Evolutionary conservation across 2,888 invertebrate genomes (phyloP), one percentile per base, ranked within the genome.

Genomic region (Schrankia costaestrigalis): DNA sequence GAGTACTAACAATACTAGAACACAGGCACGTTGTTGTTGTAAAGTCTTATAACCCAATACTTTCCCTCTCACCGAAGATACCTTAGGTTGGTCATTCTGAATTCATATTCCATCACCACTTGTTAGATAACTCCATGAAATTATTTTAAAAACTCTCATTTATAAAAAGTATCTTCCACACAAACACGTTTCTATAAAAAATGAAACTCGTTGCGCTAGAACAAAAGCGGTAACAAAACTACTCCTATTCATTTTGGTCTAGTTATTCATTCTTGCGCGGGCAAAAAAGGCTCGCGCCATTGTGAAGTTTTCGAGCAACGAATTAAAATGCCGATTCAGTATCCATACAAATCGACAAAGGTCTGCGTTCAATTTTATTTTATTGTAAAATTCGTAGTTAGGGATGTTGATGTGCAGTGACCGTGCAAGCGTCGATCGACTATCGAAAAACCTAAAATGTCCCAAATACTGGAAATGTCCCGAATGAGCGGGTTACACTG

Each of bases 341-440:
- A 57, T 41, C 46, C 43, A 50, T 31, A 49, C 55, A 54, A 49
- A 55, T 50, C 42, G 55, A 36, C 50, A 57, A 57, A 54, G 54
- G 46, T 38, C 46, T 3, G 11, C n/a, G 40, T 57, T 31, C 37
- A 35, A 52, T 52, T 58, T 52, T 55, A 58, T 58, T 58, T 58
- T 49, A 58, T 55, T 55, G 45, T 51, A 39, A 42, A 56, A 48
- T 29, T 32, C 41, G 36, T 46, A 44, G 56, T 55, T 50, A 47
- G 35, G 35, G 31, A 46, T 41, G 43, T 41, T 37, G 48, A 46
- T 49, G 49, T 37, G 29, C 37, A 26, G 6, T 19, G 26, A 45
- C 28, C 40, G 33, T 36, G 36, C 36, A 15, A 29, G 36, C 36
- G 29, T 26, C 36, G 31, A 50, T 41, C 30, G 38, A 28, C 31